phyloP scores from a whole-genome alignment of 2,797 vertebrate species.

The Poliocrania exsul region DNA sequence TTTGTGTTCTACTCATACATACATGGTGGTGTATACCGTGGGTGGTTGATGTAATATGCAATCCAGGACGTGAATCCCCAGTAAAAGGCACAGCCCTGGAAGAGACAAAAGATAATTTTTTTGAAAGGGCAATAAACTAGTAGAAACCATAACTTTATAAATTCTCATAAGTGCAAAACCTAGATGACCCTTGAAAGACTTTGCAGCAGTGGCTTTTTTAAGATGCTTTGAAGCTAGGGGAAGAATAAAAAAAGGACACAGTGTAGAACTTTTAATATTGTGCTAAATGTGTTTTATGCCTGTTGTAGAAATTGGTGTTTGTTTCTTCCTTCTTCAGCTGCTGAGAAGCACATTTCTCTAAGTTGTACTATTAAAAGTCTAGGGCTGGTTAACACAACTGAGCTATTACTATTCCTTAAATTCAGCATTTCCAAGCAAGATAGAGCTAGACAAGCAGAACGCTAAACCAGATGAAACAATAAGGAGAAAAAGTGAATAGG shows the following conservation, averaged over 20 bases:
- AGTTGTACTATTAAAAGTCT: background rate
- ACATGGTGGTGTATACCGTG: conserved; percentile 80
- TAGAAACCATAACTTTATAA: background rate
- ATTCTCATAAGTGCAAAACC: background rate
- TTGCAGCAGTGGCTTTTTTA: background rate
- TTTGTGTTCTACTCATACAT: conserved; percentile 41
- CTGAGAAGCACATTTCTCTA: background rate
- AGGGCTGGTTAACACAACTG: background rate
- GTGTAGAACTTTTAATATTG: background rate
- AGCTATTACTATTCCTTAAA: background rate
- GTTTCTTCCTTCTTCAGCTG: background rate
- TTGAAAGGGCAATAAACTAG: background rate
- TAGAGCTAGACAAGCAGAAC: background rate
- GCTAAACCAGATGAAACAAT: background rate
- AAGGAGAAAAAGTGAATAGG: background rate
- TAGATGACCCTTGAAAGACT: background rate
- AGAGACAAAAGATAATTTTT: conserved; percentile 9
- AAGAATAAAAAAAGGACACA: background rate
- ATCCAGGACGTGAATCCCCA: conserved; percentile 83
- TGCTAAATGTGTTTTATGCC: background rate
- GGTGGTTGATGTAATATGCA: conserved; percentile 78
- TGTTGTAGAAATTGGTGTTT: background rate
- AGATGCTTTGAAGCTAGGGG: background rate
- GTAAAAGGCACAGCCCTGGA: conserved; percentile 80
- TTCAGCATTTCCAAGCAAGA: background rate